phyloP scores from a whole-genome alignment of 2,113 vertebrate species.

The Zosterops lateralis region DNA sequence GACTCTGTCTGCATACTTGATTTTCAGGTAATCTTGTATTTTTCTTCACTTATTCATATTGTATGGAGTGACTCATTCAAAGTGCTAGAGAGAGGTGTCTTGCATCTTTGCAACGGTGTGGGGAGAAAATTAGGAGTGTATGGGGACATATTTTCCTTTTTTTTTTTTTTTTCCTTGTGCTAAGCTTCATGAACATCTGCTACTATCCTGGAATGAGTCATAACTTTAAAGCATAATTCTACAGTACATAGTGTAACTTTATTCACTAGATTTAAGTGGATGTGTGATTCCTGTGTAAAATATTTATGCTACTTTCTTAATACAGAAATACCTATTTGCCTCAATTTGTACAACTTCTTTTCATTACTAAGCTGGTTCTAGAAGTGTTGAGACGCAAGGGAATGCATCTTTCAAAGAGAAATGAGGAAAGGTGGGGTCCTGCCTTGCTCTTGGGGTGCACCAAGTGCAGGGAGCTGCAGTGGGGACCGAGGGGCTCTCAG shows the following conservation, averaged over 20 bases:
- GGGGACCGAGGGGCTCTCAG: background rate
- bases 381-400: background rate
- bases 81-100: background rate
- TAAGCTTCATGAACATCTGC: background rate
- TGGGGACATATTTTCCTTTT: background rate
- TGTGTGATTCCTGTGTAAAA: background rate
- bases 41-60: background rate
- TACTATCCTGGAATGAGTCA: slow-evolving; percentile 21
- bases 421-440: background rate
- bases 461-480: background rate
- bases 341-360: background rate
- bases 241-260: background rate
- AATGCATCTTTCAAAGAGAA: background rate
- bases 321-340: background rate
- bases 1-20: background rate
- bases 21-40: background rate
- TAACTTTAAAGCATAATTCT: background rate
- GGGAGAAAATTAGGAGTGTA: background rate
- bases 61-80: background rate
- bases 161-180: background rate
- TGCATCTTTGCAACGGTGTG: background rate
- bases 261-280: background rate
- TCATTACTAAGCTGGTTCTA: background rate
- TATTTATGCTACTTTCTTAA: background rate
- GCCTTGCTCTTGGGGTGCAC: background rate